A percentile compares a stretch with the other conserved stretches of the same genome.
Conservation (phyloP, 2,113 vertebrate species). For the Diglossa brunneiventris region DNA sequence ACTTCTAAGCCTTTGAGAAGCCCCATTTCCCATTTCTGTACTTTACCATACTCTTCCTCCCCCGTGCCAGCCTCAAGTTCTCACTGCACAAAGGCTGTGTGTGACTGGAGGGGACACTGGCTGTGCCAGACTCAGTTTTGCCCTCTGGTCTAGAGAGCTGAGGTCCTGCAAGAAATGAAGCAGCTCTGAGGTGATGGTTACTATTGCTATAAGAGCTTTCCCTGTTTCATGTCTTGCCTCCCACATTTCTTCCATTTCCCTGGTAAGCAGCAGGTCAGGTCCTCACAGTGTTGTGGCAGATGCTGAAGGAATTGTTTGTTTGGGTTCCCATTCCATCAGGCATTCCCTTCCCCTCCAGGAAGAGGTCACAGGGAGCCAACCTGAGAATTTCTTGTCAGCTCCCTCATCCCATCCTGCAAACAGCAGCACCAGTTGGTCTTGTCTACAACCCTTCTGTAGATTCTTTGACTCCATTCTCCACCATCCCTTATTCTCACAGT, state of each 20-base stretch:
- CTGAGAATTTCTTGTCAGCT: neutral
- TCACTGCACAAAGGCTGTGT: neutral
- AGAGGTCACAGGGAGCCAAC: neutral
- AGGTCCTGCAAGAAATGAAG: neutral
- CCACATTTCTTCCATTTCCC: neutral
- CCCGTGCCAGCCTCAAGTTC: neutral
- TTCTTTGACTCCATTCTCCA: neutral
- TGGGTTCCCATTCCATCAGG: neutral
- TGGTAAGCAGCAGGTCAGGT: neutral
- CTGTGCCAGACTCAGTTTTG: neutral
- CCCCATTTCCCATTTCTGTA: neutral
- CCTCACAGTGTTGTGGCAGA: neutral
- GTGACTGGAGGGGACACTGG: neutral
- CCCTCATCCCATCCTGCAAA: neutral
- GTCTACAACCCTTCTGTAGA: neutral
- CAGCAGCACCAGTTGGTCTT: neutral
- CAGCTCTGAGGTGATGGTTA: neutral
- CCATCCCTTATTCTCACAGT: neutral
- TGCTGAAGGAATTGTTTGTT: neutral
- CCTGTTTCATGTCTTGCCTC: neutral
- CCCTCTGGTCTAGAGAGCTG: neutral
- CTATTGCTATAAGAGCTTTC: neutral
- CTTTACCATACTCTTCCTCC: neutral
- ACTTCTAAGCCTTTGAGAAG: neutral
- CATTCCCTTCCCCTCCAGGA: neutral